phyloP scores from a whole-genome alignment of 2,888 invertebrate genomes.

The Trichogramma dendrolimi region DNA sequence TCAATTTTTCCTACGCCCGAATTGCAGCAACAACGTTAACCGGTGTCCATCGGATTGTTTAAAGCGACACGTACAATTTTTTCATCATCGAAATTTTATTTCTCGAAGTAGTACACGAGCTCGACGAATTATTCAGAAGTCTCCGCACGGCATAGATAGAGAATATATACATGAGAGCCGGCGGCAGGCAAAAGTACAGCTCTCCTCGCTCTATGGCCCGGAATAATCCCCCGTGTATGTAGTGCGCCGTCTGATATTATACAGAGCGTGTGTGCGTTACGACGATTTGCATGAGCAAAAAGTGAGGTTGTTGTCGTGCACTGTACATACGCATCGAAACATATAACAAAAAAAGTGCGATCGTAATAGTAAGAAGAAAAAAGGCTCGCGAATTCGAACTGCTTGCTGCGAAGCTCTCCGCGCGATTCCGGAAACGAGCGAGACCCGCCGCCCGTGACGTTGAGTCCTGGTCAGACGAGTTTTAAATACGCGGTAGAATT shows the following conservation, averaged over 20 bases:
- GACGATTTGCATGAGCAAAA: conserved; percentile 25
- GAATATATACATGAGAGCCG: background rate
- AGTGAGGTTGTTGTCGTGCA: background rate
- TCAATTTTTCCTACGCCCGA: too few species aligned
- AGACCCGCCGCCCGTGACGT: background rate
- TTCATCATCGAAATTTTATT: background rate
- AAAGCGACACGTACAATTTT: conserved; percentile 10
- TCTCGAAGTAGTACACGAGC: conserved; percentile 1
- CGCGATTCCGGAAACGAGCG: conserved; percentile 20
- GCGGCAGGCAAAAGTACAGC: conserved; percentile 48
- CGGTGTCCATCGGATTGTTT: conserved; percentile 17
- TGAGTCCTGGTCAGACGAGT: conserved; percentile 11
- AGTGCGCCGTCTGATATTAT: too few species aligned
- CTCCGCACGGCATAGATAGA: background rate
- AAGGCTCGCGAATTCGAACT: background rate
- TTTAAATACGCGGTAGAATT: too few species aligned
- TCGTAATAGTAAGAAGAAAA: conserved; percentile 10
- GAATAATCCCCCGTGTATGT: conserved; percentile 22
- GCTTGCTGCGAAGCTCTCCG: background rate
- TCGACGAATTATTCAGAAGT: conserved; percentile 41
- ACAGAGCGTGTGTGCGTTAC: background rate
- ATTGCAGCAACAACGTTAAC: conserved; percentile 10
- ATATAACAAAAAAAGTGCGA: conserved; percentile 8
- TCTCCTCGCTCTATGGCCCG: conserved; percentile 27
- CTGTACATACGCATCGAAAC: background rate